Evolutionary conservation across 2,797 vertebrate species (phyloP), one percentile per base, ranked within the genome.

Genomic region (Enteromius viviparus): DNA sequence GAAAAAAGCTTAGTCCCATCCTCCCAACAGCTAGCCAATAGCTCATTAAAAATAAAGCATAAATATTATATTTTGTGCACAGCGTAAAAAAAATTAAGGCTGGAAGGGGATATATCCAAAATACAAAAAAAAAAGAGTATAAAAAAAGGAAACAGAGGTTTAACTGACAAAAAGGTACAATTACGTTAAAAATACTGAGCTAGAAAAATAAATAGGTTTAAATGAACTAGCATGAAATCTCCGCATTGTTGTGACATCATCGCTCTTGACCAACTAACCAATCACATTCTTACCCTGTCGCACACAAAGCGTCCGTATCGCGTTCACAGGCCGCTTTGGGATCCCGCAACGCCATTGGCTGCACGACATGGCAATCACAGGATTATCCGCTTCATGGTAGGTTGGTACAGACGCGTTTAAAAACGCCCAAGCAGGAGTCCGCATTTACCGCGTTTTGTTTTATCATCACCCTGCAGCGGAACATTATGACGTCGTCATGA

Each of bases 161-260:
- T 42, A 42, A 42, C 40, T 1, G 8, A 10, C 40, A 10, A 42
- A 42, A 9, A 42, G 0, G 6, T 37, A 5, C 34, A 37, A 37
- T 37, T 37, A 37, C 34, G 37, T 37, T 0, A 42, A 42, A 42
- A 42, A 42, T 10, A 42, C 10, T 1, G 1, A 42, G 40, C 40
- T 42, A 42, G 40, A 8, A 42, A 42, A 42, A 42, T 42, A 42
- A 42, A 42, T 17, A 15, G 42, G 10, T 47, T 6, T 23, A n/a
- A 26, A 51, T 15, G 23, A 60, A 51, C 21, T 21, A 12, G 21
- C 76, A 71, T 76, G 92, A 92, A 92, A 90, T 89, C 87, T 90
- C 90, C 75, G 85, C 89, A 12, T 23, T 82, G 68, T 77, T 87
- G 83, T 92, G 90, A 94, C 92, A 51, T 93, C 93, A 93, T 34